Base-by-base conservation (phyloP, 1,140 invertebrate genomes). In the Tenebrio molitor region DNA sequence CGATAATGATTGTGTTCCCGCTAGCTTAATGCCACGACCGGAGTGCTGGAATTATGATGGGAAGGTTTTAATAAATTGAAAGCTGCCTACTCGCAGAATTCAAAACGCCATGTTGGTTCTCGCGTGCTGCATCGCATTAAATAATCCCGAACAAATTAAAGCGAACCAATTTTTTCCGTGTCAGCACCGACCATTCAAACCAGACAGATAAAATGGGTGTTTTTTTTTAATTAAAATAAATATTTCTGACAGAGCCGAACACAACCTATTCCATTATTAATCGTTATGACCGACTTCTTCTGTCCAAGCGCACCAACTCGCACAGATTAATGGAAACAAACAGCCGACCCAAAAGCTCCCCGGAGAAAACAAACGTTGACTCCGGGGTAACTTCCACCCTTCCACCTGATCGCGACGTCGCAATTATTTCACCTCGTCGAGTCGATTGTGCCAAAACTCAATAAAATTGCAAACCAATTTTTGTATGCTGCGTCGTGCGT, bases 221-320 rank as follows among this genome's bases (percentile, higher is more conserved):
- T 44, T 72, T 65, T 65, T 72, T 72, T 72, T 65, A 65, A 72
- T 72, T 72, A 65, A 72, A 72, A 72, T 72, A 72, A 72, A 72
- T 72, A 72, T 72, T 72, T 72, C 64, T 72, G 70, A 72, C 70
- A 72, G 34, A 64, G 62, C 29, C 42, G 46, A 63, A 72, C 70
- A 72, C 64, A 72, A 53, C 53, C 41, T 29, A 1, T 69, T 69
- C 14, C 42, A 58, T 29, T 58, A 58, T 58, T 58, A 58, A 58
- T 58, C 50, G 50, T 58, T 29, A 58, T 53, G 42, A 33, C 15
- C n/a, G n/a, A n/a, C n/a, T n/a, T n/a, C n/a, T n/a, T n/a, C n/a
- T n/a, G n/a, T n/a, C n/a, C n/a, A n/a, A n/a, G n/a, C n/a, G n/a
- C n/a, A n/a, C n/a, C n/a, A n/a, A n/a, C n/a, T n/a, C n/a, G n/a